phyloP scores from a whole-genome alignment of 2,888 invertebrate species.

The Timandra comae region DNA sequence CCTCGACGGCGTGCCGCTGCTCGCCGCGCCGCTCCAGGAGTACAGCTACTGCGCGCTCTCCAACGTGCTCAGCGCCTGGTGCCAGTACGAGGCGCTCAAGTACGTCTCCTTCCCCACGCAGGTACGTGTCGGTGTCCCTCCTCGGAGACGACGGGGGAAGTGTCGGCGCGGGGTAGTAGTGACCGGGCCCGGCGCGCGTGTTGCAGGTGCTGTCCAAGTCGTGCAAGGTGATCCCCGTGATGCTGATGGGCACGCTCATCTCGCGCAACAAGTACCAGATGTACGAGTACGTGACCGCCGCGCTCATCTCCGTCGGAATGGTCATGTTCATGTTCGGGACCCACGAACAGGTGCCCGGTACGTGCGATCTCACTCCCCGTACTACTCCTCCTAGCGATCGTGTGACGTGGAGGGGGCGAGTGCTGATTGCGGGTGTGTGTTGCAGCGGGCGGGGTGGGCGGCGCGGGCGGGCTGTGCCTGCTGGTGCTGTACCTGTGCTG shows the following conservation, averaged over 20 bases:
- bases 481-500: constrained; percentile 93
- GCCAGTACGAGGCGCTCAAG: constrained; percentile 99
- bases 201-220: constrained; percentile 92
- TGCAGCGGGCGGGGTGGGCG: constrained; percentile 44
- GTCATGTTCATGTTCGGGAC: constrained; percentile 84
- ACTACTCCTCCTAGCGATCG: no score
- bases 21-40: constrained; percentile 93
- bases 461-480: constrained; percentile 88
- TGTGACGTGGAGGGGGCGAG: no score
- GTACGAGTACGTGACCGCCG: constrained; percentile 94
- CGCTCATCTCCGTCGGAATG: constrained; percentile 94
- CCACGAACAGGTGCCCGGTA: background rate
- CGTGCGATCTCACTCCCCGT: no score
- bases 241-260: constrained; percentile 97
- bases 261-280: constrained; percentile 90
- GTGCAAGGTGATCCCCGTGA: constrained; percentile 98
- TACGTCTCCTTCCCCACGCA: constrained; percentile 99
- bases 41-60: constrained; percentile 97
- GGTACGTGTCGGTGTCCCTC: constrained; percentile 73
- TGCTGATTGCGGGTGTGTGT: background rate
- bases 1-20: constrained; percentile 77
- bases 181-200: background rate
- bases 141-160: no score
- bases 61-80: constrained; percentile 99
- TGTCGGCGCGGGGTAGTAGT: no score